These are phyloP conservation scores for Enteromius trimaculatus DNA, from an alignment of 2,797 vertebrate species.

Conservation along the genomic window DNA sequence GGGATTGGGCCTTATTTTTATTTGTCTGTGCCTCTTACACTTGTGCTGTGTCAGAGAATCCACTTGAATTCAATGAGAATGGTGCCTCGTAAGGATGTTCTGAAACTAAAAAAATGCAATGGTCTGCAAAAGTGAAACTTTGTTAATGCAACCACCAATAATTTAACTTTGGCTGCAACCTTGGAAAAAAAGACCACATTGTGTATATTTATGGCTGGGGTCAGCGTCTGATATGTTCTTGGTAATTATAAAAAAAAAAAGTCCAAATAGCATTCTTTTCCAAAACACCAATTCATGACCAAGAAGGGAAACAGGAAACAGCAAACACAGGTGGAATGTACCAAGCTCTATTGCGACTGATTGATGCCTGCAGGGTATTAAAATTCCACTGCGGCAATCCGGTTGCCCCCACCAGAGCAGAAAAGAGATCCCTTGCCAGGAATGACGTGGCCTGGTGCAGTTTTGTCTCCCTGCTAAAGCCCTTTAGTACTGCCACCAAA, in stretches of 20 bases:
- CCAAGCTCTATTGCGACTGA: conserved; percentile 46
- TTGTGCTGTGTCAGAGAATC: background rate
- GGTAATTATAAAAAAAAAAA: conserved; percentile 12
- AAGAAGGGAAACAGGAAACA: conserved; percentile 30
- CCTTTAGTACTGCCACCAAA: conserved; percentile 18
- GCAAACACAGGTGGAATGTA: conserved; percentile 42
- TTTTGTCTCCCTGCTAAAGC: conserved; percentile 43
- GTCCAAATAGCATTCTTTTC: background rate
- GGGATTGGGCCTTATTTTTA: too few species aligned
- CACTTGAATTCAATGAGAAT: background rate
- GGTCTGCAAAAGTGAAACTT: background rate
- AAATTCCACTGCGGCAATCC: conserved; percentile 59
- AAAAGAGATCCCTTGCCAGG: conserved; percentile 49
- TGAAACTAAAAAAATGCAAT: background rate
- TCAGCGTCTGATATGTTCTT: conserved; percentile 20
- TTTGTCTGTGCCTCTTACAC: background rate
- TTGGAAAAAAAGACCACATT: background rate
- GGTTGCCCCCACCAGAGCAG: conserved; percentile 45
- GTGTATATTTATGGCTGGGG: background rate
- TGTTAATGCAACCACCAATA: background rate
- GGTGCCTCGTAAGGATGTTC: background rate
- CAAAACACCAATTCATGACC: conserved; percentile 41
- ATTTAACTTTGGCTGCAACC: background rate
- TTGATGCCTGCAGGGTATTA: conserved; percentile 61
- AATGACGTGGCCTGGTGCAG: conserved; percentile 51